Conservation (phyloP, 2,888 invertebrate genomes). For the Apotomis turbidana region DNA sequence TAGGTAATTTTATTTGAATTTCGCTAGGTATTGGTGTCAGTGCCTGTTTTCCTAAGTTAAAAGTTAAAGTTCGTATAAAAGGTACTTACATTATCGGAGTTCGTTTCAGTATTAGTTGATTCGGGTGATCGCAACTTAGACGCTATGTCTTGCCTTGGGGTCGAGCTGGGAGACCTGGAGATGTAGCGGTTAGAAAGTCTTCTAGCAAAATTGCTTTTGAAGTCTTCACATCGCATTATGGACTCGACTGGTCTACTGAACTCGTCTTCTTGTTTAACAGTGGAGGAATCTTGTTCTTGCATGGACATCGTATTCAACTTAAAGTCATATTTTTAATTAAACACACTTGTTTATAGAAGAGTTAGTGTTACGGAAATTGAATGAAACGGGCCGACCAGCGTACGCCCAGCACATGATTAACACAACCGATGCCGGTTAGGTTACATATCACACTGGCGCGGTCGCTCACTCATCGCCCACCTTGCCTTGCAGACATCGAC, state of each 20-base stretch:
- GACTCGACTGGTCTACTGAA: constrained; percentile 76
- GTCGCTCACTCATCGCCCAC: constrained; percentile 2
- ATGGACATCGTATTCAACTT: constrained; percentile 63
- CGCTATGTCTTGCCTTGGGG: constrained; percentile 57
- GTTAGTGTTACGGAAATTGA: constrained; percentile 48
- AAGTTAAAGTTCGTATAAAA: no score
- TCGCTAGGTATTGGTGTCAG: no score
- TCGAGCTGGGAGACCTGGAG: constrained; percentile 58
- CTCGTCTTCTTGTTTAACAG: constrained; percentile 60
- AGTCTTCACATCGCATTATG: constrained; percentile 79
- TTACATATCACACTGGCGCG: constrained; percentile 52
- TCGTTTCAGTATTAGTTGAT: constrained; percentile 46
- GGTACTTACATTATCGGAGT: constrained; percentile 63
- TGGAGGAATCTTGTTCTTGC: constrained; percentile 54
- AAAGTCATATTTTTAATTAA: constrained; percentile 55
- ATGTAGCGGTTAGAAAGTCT: constrained; percentile 76
- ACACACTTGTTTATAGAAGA: constrained; percentile 55
- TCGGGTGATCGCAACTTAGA: constrained; percentile 58
- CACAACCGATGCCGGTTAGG: constrained; percentile 51
- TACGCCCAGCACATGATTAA: constrained; percentile 46
- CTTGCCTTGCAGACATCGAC: constrained; percentile 1
- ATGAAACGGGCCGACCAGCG: constrained; percentile 46
- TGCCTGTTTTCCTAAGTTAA: no score
- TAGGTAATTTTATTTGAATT: no score
- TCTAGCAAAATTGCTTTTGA: constrained; percentile 79